Base-by-base conservation (phyloP, 2,113 vertebrate genomes). In the Cololabis saira region DNA sequence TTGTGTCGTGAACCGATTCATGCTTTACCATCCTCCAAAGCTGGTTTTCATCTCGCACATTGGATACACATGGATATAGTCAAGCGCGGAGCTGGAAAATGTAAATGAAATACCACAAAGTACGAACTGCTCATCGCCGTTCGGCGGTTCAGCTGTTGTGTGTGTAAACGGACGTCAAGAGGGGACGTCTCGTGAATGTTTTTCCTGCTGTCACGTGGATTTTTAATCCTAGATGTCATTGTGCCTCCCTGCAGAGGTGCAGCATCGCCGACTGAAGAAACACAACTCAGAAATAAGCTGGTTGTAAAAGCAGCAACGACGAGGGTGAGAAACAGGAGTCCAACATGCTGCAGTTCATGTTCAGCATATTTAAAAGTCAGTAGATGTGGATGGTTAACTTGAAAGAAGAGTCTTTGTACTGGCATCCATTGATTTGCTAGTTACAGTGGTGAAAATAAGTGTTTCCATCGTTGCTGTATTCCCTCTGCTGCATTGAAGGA, bases 141-240 rank as follows among this genome's bases (percentile, higher is more conserved):
- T 41, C 60, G 72, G 74, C 65, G 75, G 37, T 72, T 83, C 82
- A 87, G 82, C 85, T 90, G 79, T 27, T 84, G n/a, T 65, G 59
- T 68, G 60, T 71, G 15, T 6, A 50, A 48, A 44, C 33, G 69
- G 30, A 42, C 1, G 3, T 57, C 37, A 64, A 17, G 24, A 52
- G 19, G 65, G 62, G 59, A 74, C 40, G 67, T 60, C 42, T 71
- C 30, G 56, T 61, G 30, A 45, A 11, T 6, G 57, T 78, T 63
- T 16, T 82, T 78, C 65, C 19, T 84, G 40, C 19, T 84, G 40
- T 78, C 53, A 52, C 42, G 16, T 12, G 51, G 61, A 58, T 3
- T 50, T 61, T 63, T 10, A 59, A 74, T 14, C 22, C 41, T 58
- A 30, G 2, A 21, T 56, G 72, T n/a, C 57, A 67, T 41, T 55